Percentiles rank a stretch among this genome's conserved stretches.
phyloP scores from a whole-genome alignment of 2,797 vertebrate species.

The Falco rusticolus region DNA sequence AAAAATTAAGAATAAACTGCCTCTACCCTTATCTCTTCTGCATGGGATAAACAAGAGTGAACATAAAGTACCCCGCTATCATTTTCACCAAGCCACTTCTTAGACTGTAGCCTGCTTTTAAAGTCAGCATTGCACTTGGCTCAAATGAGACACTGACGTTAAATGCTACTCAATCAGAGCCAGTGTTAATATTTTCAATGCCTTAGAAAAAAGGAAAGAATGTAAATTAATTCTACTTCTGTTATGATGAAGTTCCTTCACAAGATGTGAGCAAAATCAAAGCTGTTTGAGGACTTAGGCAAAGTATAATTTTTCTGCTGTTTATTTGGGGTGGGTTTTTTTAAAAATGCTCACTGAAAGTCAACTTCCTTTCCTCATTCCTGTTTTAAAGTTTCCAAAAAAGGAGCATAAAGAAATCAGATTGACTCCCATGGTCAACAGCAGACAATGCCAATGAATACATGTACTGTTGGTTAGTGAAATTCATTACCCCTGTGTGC shows the following conservation, averaged over 20 bases:
- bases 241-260: slow-evolving; percentile 15
- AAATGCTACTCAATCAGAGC: background rate
- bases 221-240: slow-evolving; percentile 13
- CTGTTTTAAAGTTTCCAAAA: slow-evolving; percentile 46
- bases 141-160: background rate
- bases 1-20: background rate
- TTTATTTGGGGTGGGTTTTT: slow-evolving; percentile 9
- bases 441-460: background rate
- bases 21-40: background rate
- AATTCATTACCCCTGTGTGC: background rate
- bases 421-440: slow-evolving; percentile 45
- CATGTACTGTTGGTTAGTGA: background rate
- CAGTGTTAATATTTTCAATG: slow-evolving; percentile 45
- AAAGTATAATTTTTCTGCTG: slow-evolving; percentile 26
- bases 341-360: slow-evolving; percentile 15
- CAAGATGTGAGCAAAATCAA: slow-evolving; percentile 47
- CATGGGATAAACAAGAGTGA: background rate
- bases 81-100: background rate
- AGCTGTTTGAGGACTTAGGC: background rate
- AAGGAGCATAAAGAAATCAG: slow-evolving; percentile 28
- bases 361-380: slow-evolving; percentile 39
- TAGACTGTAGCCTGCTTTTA: background rate
- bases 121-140: slow-evolving; percentile 11
- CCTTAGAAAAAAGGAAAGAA: slow-evolving; percentile 7
- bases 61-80: background rate